Base-by-base conservation (phyloP, 2,888 invertebrate species). In the Xestia xanthographa region DNA sequence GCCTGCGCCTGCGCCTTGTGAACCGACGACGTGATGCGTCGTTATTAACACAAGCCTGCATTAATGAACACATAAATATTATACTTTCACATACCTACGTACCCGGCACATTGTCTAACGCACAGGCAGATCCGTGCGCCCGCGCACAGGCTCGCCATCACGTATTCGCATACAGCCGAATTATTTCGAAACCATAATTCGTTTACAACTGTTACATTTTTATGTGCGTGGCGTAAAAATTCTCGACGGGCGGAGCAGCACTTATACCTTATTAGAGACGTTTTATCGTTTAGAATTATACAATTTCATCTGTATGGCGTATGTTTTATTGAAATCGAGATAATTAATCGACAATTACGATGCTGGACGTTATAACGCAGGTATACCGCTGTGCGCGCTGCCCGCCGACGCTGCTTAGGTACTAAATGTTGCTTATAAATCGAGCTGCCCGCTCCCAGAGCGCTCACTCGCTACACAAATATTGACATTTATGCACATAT, bases 401-500 rank as follows among this genome's bases (percentile, higher is more conserved):
- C 86, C 87, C 89, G 88, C 91, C 89, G 90, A 87, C 90, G 91
- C 93, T 89, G 92, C 92, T 93, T 92, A 92, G 93, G 91, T 92
- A 90, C 92, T 91, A 91, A 92, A 93, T 91, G 93, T 91, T 86
- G 89, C 90, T 91, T 93, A 93, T 95, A 95, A 95, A 95, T 94
- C 93, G 92, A 87, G 80, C 72, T 82, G 83, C 83, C 87, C 90
- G 90, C 92, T 90, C 92, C 89, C 89, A 88, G 77, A 73, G 82
- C 79, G 86, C 81, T 82, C 87, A 77, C 91, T 89, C 80, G 86
- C 86, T 89, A 91, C 91, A 92, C 93, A 94, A 95, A 95, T 95
- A 96, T 95, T 94, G 95, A 95, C 96, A 95, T 95, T 96, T 96
- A 96, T 95, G 95, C 95, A 96, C 95, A 95, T 95, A 95, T 95